Base-by-base conservation (phyloP, 2,888 invertebrate genomes). In the Podabrus alpinus region DNA sequence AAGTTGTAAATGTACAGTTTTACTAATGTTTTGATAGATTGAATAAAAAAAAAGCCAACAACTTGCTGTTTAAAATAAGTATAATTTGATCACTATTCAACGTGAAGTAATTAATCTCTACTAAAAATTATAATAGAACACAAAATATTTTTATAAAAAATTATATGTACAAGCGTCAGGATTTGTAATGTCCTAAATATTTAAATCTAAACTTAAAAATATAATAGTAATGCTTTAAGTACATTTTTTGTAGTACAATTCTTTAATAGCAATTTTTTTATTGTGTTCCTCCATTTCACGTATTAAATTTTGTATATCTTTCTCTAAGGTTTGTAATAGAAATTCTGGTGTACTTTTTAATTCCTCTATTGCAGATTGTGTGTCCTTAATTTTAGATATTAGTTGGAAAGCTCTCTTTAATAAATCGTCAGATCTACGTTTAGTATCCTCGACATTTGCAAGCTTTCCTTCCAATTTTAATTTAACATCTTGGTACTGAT, bases 391-490 rank as follows among this genome's bases (percentile, higher is more conserved):
- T 77, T 83, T 85, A 0, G 84, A 93, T 1, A 96, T 95, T 17
- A 98, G 89, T 82, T 93, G 92, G 59, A 94, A 93, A 0, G 98
- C 97, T 78, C 94, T 90, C 80, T 93, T 92, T 72, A 95, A 89
- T 71, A 98, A 88, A 61, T 90, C 88, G 83, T 95, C 93, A 3
- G 97, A 96, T 74, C 94, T 90, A 77, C 92, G 92, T 81, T 96
- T 93, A 1, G 95, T 94, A 77, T 91, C 92, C 69, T 93, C 92
- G 9, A 96, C 96, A 80, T 92, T 92, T 79, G 90, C 91, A 3
- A 94, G 92, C 77, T 95, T 93, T 74, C 91, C 89, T 66, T 93
- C 91, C 16, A 98, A 88, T 21, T 93, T 91, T 76, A 89, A 90
- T 77, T 94, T 92, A 1, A 95, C 95, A 71, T 89, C 88, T 79